phyloP scores from a whole-genome alignment of 2,888 invertebrate species.

The Mesorhabditis spiculigera region DNA sequence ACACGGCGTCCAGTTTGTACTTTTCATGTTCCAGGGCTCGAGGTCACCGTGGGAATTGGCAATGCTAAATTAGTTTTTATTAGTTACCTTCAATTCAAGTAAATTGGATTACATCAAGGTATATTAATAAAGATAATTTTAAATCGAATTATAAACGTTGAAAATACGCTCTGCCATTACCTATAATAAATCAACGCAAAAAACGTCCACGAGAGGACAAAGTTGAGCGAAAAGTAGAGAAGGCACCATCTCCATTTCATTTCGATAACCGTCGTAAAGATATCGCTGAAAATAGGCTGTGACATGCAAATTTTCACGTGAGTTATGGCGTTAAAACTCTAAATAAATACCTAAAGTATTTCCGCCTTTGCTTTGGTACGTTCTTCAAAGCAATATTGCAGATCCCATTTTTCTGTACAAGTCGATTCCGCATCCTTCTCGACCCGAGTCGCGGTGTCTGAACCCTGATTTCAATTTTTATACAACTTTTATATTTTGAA shows the following conservation, averaged over 20 bases:
- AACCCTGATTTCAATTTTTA: conserved; percentile 21
- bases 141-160: no score
- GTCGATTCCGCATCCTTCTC: conserved; percentile 43
- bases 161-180: conserved; percentile 20
- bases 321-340: not conserved
- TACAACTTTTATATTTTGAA: no score
- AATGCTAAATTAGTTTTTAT: not conserved
- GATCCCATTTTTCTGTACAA: conserved; percentile 56
- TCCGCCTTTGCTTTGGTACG: conserved; percentile 55
- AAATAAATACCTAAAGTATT: conserved; percentile 48
- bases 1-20: conserved; percentile 59
- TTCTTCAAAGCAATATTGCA: conserved; percentile 57
- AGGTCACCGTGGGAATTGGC: conserved; percentile 58
- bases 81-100: not conserved
- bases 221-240: conserved; percentile 53
- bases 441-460: conserved; percentile 31
- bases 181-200: conserved; percentile 62
- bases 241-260: conserved; percentile 64
- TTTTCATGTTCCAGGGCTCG: not conserved
- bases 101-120: not conserved
- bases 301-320: not conserved
- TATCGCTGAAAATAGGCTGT: conserved; percentile 57
- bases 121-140: conserved; percentile 22
- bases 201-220: conserved; percentile 59
- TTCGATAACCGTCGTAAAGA: conserved; percentile 64